Conservation (phyloP, 2,113 vertebrate genomes). For the Salminus brasiliensis region DNA sequence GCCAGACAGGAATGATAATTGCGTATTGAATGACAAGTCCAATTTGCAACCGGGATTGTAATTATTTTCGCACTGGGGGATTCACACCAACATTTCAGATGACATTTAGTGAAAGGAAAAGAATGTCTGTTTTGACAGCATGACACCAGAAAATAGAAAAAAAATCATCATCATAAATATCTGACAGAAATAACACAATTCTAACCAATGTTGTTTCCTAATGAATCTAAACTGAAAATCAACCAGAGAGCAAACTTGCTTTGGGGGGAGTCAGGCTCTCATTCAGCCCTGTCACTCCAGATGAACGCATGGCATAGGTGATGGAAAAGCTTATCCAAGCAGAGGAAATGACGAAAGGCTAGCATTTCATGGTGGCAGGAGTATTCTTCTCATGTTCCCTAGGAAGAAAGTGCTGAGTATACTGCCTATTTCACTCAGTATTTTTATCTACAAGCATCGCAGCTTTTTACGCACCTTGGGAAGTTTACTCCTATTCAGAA, state of each 20-base stretch:
- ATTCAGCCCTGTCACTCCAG: slow-evolving; percentile 46
- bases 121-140: slow-evolving; percentile 14
- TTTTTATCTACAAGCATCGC: neutral
- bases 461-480: slow-evolving; percentile 82
- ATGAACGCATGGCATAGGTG: slow-evolving; percentile 40
- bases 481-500: slow-evolving; percentile 84
- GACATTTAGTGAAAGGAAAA: slow-evolving; percentile 64
- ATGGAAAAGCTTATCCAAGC: slow-evolving; percentile 40
- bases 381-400: neutral
- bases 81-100: slow-evolving; percentile 58
- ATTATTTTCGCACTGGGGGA: slow-evolving; percentile 51
- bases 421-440: neutral
- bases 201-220: slow-evolving; percentile 34
- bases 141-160: slow-evolving; percentile 14
- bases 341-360: slow-evolving; percentile 36
- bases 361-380: neutral
- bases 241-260: slow-evolving; percentile 40
- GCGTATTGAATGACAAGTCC: slow-evolving; percentile 26
- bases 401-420: neutral
- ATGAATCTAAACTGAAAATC: slow-evolving; percentile 30
- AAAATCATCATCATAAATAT: too few species aligned
- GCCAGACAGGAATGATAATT: slow-evolving; percentile 11
- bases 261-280: slow-evolving; percentile 29
- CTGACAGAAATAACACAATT: too few species aligned
- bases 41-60: slow-evolving; percentile 31